phyloP scores from a whole-genome alignment of 2,113 vertebrate species.

The Sphyrna mokarran region DNA sequence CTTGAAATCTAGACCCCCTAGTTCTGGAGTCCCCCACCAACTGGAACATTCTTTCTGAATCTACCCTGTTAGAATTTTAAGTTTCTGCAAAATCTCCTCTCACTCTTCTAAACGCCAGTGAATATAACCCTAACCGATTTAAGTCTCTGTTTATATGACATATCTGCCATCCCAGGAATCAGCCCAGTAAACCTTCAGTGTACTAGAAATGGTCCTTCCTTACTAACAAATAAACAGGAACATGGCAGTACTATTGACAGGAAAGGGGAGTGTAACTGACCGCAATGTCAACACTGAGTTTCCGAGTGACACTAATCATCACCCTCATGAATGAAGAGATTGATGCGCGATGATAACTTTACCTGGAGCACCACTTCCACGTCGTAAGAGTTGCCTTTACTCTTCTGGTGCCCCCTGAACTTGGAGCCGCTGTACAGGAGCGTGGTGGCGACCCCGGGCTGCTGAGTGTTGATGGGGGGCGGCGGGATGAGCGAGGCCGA shows the following conservation, averaged over 20 bases:
- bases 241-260: background rate
- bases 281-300: background rate
- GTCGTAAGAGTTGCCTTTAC: slow-evolving; percentile 93
- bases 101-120: too few relatives aligned
- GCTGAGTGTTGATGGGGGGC: slow-evolving; percentile 86
- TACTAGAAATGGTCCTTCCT: background rate
- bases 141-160: too few relatives aligned
- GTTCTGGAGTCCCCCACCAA: too few relatives aligned
- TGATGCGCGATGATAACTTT: slow-evolving; percentile 39
- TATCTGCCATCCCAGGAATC: too few relatives aligned
- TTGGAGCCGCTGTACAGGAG: slow-evolving; percentile 89
- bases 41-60: too few relatives aligned
- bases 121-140: too few relatives aligned
- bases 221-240: background rate
- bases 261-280: background rate
- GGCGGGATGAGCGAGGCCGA: slow-evolving; percentile 77
- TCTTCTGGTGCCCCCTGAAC: slow-evolving; percentile 92
- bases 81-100: too few relatives aligned
- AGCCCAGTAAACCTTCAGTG: too few relatives aligned
- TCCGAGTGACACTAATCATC: background rate
- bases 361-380: slow-evolving; percentile 95
- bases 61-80: too few relatives aligned
- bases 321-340: slow-evolving; percentile 38
- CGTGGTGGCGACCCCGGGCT: slow-evolving; percentile 83
- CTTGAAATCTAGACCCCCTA: too few relatives aligned